Percentiles rank a stretch among this genome's conserved stretches.
phyloP scores from a whole-genome alignment of 2,888 invertebrate species.

The Dascillus cervinus region DNA sequence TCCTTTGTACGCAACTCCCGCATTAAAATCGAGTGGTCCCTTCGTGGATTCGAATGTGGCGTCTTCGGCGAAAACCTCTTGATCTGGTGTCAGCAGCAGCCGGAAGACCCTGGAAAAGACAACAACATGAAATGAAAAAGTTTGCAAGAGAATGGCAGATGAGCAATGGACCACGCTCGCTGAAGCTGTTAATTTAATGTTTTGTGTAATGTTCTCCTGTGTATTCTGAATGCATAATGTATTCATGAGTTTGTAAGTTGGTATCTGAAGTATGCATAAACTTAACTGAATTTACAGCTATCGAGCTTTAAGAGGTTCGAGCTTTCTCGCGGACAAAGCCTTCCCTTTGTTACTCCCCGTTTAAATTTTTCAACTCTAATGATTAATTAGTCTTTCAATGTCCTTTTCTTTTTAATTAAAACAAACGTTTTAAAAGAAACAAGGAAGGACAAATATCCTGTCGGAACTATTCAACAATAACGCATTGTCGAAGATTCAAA shows the following conservation, averaged over 20 bases:
- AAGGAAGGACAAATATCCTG: too few species aligned
- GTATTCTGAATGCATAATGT: slow-evolving; percentile 15
- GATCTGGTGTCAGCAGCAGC: slow-evolving; percentile 65
- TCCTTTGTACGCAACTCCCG: slow-evolving; percentile 67
- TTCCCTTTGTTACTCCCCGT: neutral
- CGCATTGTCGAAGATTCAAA: too few species aligned
- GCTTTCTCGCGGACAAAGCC: neutral
- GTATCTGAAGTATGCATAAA: slow-evolving; percentile 13
- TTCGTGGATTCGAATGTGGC: slow-evolving; percentile 67
- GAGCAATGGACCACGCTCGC: slow-evolving; percentile 4
- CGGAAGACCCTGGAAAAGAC: slow-evolving; percentile 62
- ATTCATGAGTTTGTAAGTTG: slow-evolving; percentile 18
- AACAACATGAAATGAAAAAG: slow-evolving; percentile 1
- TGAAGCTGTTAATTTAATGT: slow-evolving; percentile 15
- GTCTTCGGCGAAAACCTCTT: slow-evolving; percentile 66
- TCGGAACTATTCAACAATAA: too few species aligned
- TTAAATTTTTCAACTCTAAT: neutral
- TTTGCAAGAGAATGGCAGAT: slow-evolving; percentile 3
- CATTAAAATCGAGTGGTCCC: slow-evolving; percentile 63
- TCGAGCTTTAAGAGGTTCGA: slow-evolving; percentile 2
- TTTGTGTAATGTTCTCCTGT: slow-evolving; percentile 14
- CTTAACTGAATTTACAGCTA: slow-evolving; percentile 14
- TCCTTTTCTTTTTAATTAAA: too few species aligned
- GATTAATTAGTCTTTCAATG: neutral
- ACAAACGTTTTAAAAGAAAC: neutral